Base-by-base conservation (phyloP, 2,888 invertebrate genomes). In the Eupithecia dodoneata region DNA sequence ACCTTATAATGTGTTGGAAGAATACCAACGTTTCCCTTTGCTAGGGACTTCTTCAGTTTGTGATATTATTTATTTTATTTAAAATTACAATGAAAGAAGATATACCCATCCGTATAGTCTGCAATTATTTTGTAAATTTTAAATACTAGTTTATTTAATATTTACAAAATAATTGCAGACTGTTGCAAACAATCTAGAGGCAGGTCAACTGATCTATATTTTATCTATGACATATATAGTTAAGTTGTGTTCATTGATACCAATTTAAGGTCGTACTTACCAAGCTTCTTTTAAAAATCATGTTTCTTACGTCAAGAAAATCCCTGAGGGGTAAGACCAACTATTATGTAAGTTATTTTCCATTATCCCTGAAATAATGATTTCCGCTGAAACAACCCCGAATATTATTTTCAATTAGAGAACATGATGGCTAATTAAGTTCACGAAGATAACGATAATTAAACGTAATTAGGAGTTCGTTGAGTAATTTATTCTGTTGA, bases 401-500 rank as follows among this genome's bases (percentile, higher is more conserved):
- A 75, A 73, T 59, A 55, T 75, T 69, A 63, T 69, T 77, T 70
- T 72, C 30, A 69, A 75, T 71, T 71, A 78, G 41, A 52, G 44
- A 47, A 70, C 66, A 47, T 74, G 71, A 75, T 72, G 72, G 66
- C 52, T 70, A 65, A 75, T 75, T 75, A 71, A 71, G 75, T 75
- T 75, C 74, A 41, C 71, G 72, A 73, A 73, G 75, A 75, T 75
- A 63, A 74, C 44, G 49, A 9, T 63, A 63, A 18, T 63, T 63
- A 63, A 63, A 63, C 63, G 44, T 67, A 67, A 67, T 63, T 63
- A 72, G 44, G 70, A 71, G 59, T 76, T 52, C 63, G 72, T 73
- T 70, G 67, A 72, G 72, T 76, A 42, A 72, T 49, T 70, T 69
- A 59, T 71, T 70, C 63, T 30, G 70, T 12, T 69, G 59, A 76